Evolutionary conservation across 1,140 invertebrate genomes (phyloP).

Genomic region (Amyelois transitella): DNA sequence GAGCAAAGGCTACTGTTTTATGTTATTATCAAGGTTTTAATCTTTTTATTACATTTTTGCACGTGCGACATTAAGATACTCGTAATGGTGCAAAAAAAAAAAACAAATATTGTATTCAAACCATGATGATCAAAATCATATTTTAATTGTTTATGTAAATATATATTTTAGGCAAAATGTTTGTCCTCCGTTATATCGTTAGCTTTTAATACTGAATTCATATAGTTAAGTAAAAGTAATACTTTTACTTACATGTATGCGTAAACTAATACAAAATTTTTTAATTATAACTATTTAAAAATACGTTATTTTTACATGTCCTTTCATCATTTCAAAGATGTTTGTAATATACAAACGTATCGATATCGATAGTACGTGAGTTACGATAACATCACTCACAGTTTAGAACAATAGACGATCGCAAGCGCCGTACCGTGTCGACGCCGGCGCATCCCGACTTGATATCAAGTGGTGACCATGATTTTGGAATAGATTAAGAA

Average conservation of each 20-base stretch:
- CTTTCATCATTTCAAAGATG: too few relatives aligned
- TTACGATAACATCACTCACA: slow-evolving; percentile 19
- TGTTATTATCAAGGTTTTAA: background rate
- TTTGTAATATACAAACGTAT: background rate
- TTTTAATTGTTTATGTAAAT: too few relatives aligned
- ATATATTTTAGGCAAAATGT: too few relatives aligned
- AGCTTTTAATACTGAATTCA: too few relatives aligned
- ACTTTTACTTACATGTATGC: too few relatives aligned
- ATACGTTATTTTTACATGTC: too few relatives aligned
- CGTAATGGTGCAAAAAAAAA: background rate
- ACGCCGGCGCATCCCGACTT: slow-evolving; percentile 40
- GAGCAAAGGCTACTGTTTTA: background rate
- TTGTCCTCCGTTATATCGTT: too few relatives aligned
- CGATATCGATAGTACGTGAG: slow-evolving; percentile 12
- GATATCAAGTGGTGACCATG: slow-evolving; percentile 21
- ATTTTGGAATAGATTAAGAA: slow-evolving; percentile 10
- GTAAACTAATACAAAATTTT: too few relatives aligned
- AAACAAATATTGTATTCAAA: too few relatives aligned
- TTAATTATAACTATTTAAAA: too few relatives aligned
- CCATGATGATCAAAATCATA: too few relatives aligned
- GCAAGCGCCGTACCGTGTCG: slow-evolving; percentile 36
- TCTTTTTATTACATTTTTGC: background rate
- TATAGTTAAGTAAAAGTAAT: too few relatives aligned
- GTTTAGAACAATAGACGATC: slow-evolving; percentile 53
- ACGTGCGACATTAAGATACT: background rate